Evolutionary conservation across 2,113 vertebrate species (phyloP).

Genomic region (Chionis minor): DNA sequence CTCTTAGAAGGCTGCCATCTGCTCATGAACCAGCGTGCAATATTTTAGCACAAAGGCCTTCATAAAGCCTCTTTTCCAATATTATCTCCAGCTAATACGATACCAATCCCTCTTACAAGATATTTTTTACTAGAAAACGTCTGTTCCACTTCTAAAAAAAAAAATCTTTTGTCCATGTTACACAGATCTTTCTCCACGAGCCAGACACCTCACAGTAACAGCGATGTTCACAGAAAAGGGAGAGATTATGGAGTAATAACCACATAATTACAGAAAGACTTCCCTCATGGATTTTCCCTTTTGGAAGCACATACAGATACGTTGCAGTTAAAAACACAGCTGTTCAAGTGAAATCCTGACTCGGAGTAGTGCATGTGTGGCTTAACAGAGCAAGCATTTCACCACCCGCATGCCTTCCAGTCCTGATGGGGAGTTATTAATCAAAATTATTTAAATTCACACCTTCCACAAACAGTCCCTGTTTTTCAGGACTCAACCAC

Average conservation of each 20-base stretch:
- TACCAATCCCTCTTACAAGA: not conserved
- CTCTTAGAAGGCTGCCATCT: slow-evolving; percentile 19
- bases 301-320: not conserved
- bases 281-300: not conserved
- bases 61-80: slow-evolving; percentile 26
- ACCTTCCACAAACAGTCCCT: not conserved
- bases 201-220: not conserved
- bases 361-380: rapidly evolving
- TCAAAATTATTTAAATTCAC: not conserved
- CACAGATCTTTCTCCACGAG: not conserved
- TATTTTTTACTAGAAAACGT: not conserved
- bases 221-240: not conserved
- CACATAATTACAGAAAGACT: not conserved
- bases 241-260: not conserved
- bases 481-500: not conserved
- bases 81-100: not conserved
- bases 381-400: not conserved
- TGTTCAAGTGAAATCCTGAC: not conserved
- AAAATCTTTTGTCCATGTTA: not conserved
- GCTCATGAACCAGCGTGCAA: not conserved
- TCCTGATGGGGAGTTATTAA: not conserved
- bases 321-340: not conserved
- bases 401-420: not conserved
- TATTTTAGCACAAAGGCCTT: not conserved
- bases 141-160: not conserved